Evolutionary conservation across 2,888 invertebrate species (phyloP), one percentile per base, ranked within the genome.

Genomic region (Romanomermis culicivorax): DNA sequence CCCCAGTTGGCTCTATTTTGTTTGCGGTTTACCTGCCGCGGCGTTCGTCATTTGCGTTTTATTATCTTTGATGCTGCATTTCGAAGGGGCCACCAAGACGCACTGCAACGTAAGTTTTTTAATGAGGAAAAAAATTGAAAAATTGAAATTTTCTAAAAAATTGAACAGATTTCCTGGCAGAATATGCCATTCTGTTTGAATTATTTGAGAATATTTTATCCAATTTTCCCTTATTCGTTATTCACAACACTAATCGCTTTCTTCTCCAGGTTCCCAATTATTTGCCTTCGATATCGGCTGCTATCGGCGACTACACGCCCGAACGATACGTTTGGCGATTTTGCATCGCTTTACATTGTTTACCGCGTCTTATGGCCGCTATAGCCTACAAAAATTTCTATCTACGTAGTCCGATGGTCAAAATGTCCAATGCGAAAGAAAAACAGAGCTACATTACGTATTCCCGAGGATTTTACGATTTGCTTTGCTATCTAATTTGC

Each of bases 221-320:
- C 7, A 36, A 11, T 17, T 17, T 36, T 36, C n/a, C 17, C 17
- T 36, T 36, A 36, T 36, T 36, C 36, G 36, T 36, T 7, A 7
- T 36, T 7, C 17, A 11, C 36, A 36, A 7, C 17, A 11, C 17
- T 36, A 11, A n/a, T n/a, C n/a, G n/a, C n/a, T n/a, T n/a, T n/a
- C n/a, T n/a, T n/a, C n/a, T 55, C 50, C 76, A 84, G 75, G 87
- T 88, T 43, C 78, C 79, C 62, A 89, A 88, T 71, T 77, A 84
- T 65, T 77, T 93, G 61, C 91, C 91, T 30, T 91, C 91, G n/a
- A 82, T 93, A 67, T 91, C 89, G 42, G 85, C 91, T 7, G 85
- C 89, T n/a, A 88, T 91, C 67, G 89, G 91, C 45, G 83, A 81
- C 66, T 88, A 83, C 71, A 79, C 81, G 56, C 86, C 89, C 0